A percentile compares a stretch with the other conserved stretches of the same genome.
Conservation (phyloP, 2,888 invertebrate species). For the Volucella bombylans region DNA sequence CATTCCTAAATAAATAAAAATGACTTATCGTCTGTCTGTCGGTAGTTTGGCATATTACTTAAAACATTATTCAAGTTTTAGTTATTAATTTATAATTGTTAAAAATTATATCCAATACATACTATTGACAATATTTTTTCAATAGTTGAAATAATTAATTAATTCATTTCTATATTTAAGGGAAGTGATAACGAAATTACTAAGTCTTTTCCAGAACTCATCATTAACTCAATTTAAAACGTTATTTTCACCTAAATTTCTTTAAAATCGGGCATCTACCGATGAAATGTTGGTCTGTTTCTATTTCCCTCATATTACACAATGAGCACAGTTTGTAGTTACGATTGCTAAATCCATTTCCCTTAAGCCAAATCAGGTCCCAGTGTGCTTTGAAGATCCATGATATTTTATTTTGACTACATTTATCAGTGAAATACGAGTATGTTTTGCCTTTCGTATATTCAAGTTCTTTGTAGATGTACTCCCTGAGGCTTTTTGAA, state of each 20-base stretch:
- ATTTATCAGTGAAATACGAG: too few species aligned
- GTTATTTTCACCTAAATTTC: too few species aligned
- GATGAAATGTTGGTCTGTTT: background rate
- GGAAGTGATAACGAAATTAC: background rate
- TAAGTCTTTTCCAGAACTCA: background rate
- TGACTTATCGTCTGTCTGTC: too few species aligned
- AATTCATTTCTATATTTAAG: background rate
- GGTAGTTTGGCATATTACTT: background rate
- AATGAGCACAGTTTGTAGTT: too few species aligned
- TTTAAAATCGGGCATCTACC: too few species aligned
- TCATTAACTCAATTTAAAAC: background rate
- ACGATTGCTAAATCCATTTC: too few species aligned
- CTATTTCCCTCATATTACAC: background rate
- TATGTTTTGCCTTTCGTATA: too few species aligned
- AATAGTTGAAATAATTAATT: background rate
- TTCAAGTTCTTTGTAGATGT: too few species aligned
- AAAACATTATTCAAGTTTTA: background rate
- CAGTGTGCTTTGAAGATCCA: background rate
- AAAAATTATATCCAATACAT: background rate
- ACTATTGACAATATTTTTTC: background rate
- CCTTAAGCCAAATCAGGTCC: background rate
- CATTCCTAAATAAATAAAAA: too few species aligned
- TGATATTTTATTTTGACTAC: background rate
- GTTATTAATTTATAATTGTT: background rate
- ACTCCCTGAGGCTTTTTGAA: too few species aligned